A percentile compares a stretch with the other conserved stretches of the same genome.
These are phyloP conservation scores for Oxyscelio sp. DNA, from an alignment of 2,888 invertebrate genomes.

Conservation along the genomic window DNA sequence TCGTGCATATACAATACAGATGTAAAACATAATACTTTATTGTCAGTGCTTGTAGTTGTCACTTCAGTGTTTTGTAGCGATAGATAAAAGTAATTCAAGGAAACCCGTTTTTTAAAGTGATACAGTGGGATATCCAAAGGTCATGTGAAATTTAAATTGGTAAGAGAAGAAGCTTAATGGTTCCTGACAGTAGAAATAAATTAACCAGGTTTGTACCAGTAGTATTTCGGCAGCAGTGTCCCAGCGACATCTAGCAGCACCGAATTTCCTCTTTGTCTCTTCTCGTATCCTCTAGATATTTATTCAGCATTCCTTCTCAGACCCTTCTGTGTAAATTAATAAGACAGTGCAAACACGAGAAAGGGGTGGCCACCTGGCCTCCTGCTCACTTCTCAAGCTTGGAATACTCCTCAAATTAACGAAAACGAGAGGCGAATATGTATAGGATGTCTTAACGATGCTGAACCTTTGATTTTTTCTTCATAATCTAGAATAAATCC, in stretches of 20 bases:
- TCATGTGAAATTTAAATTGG: conserved; percentile 81
- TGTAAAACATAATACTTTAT: conserved; percentile 9
- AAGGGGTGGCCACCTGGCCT: conserved; percentile 74
- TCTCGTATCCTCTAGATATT: conserved; percentile 80
- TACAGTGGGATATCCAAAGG: conserved; percentile 71
- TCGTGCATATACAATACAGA: not conserved
- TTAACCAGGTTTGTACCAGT: conserved; percentile 82
- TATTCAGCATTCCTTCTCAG: conserved; percentile 80
- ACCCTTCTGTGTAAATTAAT: conserved; percentile 83
- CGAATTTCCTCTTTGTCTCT: conserved; percentile 82
- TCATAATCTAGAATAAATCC: conserved; percentile 55
- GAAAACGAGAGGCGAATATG: conserved; percentile 74
- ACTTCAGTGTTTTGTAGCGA: conserved; percentile 24
- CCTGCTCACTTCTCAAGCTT: conserved; percentile 66
- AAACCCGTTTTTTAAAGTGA: conserved; percentile 27
- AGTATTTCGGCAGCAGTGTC: conserved; percentile 62
- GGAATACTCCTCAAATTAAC: conserved; percentile 73
- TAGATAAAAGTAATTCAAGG: conserved; percentile 41
- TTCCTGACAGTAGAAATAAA: conserved; percentile 83
- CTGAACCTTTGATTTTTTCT: conserved; percentile 44
- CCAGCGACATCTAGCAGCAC: conserved; percentile 66
- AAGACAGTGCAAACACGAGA: conserved; percentile 82
- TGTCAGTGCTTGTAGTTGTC: conserved; percentile 30
- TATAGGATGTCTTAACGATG: conserved; percentile 71
- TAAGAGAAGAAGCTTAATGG: conserved; percentile 82